Conservation (phyloP, 2,113 vertebrate species). For the Lepus americanus region DNA sequence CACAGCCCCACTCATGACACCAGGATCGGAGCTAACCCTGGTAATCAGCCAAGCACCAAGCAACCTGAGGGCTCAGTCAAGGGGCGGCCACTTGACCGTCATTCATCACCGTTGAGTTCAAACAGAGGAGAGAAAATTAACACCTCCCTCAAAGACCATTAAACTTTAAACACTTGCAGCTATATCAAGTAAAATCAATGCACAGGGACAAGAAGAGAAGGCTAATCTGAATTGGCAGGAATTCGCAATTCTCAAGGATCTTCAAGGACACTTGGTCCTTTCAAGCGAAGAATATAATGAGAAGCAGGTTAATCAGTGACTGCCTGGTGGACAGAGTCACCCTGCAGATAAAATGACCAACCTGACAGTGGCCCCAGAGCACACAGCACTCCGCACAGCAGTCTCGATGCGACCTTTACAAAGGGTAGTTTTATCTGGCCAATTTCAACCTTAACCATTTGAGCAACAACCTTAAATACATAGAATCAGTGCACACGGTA, state of each 20-base stretch:
- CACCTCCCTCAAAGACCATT: slow-evolving; percentile 3
- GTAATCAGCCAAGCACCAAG: background rate
- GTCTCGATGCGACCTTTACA: background rate
- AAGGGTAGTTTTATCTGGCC: background rate
- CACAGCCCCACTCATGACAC: background rate
- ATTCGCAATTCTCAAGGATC: background rate
- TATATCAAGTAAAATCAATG: slow-evolving; percentile 57
- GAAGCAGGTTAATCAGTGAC: background rate
- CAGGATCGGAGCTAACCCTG: no score
- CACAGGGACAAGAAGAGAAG: slow-evolving; percentile 62
- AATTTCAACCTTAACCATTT: slow-evolving; percentile 2
- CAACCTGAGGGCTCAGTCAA: fast-evolving
- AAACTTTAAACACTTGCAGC: slow-evolving; percentile 62
- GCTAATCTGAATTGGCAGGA: slow-evolving; percentile 41
- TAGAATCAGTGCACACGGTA: background rate
- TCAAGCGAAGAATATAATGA: background rate
- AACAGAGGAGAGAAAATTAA: background rate
- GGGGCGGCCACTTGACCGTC: background rate
- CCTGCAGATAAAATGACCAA: background rate
- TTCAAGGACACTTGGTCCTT: slow-evolving; percentile 45
- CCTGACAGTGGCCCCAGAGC: background rate
- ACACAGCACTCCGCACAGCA: background rate
- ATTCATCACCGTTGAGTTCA: slow-evolving; percentile 26
- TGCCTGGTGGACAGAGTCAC: background rate
- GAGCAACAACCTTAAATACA: background rate